Base-by-base conservation (phyloP, 2,888 invertebrate species). In the Rhaphigaster nebulosa region DNA sequence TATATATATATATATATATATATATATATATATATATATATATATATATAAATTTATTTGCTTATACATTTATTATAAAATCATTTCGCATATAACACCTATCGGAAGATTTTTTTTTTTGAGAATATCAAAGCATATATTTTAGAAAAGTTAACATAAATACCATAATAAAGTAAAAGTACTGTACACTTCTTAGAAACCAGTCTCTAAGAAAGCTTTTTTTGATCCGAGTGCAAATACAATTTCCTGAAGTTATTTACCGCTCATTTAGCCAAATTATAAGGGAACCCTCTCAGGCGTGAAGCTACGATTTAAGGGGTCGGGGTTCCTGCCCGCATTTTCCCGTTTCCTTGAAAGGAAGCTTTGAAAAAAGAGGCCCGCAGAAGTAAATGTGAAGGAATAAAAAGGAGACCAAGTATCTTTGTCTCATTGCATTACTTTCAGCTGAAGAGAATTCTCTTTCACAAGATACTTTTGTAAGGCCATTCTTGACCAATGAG, bases 231-330 rank as follows among this genome's bases (percentile, higher is more conserved):
- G 10, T 45, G 45, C 20, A 45, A 84, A 84, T 84, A 84, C 84
- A 45, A 45, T 84, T 84, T 84, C 29, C 41, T 84, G 1, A 84
- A 84, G 45, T 84, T 84, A 84, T 84, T 84, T 45, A 84, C 84
- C 84, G 45, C 84, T 45, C 84, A 84, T 84, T 84, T 84, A 50
- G 45, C n/a, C n/a, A 84, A 84, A 84, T 84, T 84, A 84, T 50
- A 26, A 84, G 45, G 10, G 45, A 23, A 23, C 13, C 45, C 84
- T 10, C 13, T 84, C 18, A 84, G 23, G 84, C 45, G 84, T 84
- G 84, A 13, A 84, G 45, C n/a, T 50, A 45, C n/a, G 84, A 84
- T 84, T 84, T 41, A 84, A 84, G 45, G 45, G 38, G 45, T 12
- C 41, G 41, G 23, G 38, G 80, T 26, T 13, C n/a, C 84, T 50